Evolutionary conservation across 2,888 invertebrate genomes (phyloP), one percentile per base, ranked within the genome.

Genomic region (Apocheima hispidaria): DNA sequence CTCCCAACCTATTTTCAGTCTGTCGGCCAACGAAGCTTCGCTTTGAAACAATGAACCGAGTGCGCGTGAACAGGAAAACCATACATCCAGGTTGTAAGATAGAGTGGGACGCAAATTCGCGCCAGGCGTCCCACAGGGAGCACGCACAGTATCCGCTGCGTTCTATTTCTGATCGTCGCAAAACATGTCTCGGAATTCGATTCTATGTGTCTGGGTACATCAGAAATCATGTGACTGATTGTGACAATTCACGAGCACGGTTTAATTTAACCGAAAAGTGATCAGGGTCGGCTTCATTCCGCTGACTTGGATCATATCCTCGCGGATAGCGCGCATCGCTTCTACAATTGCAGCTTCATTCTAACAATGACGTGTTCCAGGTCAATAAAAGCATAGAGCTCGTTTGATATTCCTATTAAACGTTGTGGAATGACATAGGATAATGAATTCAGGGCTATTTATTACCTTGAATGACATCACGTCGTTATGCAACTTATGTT

Each of bases 111-210:
- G 82, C 69, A 72, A 81, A 77, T 72, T 75, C 72, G 72, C 73
- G 75, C 79, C 76, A 56, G 80, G 81, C 90, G 88, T 89, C 89
- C 87, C 89, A 81, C 86, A 85, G 88, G 86, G 87, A 89, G 84
- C 86, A 85, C 86, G 83, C 82, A 84, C 87, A 86, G 86, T 89
- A 83, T 86, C 90, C 89, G 90, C 90, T 89, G 84, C 85, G 87
- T 86, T 88, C 91, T 92, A 92, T 92, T 92, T 91, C 83, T 84
- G 90, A 81, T 72, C 90, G 90, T 90, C 91, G 91, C 90, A 83
- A 85, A 90, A 90, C 90, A 90, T 91, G 92, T 92, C 92, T 92
- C 92, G 92, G 90, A 90, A 91, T 91, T 88, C 88, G 88, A 88
- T 91, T 88, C 88, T 88, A 85, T 85, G 86, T 88, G 90, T 92